Evolutionary conservation across 2,113 vertebrate species (phyloP).

Genomic region (Pogona vitticeps): DNA sequence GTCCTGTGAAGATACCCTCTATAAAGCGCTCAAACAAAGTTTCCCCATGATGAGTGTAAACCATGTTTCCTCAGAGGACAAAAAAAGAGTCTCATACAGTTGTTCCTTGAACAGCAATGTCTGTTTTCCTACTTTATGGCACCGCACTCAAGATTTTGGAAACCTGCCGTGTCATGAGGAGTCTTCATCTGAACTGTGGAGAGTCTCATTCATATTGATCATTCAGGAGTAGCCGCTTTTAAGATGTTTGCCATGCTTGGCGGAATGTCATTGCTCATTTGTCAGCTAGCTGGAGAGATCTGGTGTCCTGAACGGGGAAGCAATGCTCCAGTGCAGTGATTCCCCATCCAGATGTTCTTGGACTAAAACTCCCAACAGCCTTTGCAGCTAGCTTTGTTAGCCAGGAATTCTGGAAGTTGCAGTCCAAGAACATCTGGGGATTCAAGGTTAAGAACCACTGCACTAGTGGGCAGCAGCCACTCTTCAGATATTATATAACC

Average conservation of each 20-base stretch:
- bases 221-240: background rate
- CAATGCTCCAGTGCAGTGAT: background rate
- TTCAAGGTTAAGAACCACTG: too few species aligned
- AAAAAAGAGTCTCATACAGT: too few species aligned
- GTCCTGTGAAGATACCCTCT: background rate
- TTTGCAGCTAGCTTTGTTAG: too few species aligned
- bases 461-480: too few species aligned
- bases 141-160: background rate
- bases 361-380: background rate
- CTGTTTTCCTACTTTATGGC: background rate
- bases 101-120: background rate
- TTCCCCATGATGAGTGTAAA: background rate
- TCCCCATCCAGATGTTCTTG: background rate
- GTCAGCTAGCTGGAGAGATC: background rate
- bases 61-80: background rate
- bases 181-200: background rate
- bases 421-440: too few species aligned
- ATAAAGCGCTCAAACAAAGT: background rate
- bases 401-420: too few species aligned
- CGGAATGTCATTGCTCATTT: background rate
- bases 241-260: conserved; percentile 5
- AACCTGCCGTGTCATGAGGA: background rate
- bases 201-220: conserved; percentile 7
- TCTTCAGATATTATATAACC: too few species aligned
- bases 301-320: background rate